Evolutionary conservation across 2,113 vertebrate species (phyloP).

Genomic region (Neolamprologus toae): DNA sequence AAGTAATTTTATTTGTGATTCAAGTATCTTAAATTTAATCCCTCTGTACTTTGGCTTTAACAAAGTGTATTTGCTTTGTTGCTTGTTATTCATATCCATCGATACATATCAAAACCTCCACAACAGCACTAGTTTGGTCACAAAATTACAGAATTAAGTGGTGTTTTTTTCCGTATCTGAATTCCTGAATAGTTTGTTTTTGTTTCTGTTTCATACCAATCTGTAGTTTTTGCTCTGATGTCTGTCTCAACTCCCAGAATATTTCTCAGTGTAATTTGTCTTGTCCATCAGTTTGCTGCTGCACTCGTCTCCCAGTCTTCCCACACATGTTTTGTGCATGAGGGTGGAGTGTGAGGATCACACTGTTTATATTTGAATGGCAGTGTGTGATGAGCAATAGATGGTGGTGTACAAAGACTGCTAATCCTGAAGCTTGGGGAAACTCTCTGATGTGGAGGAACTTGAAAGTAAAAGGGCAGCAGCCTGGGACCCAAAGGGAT

Average conservation of each 20-base stretch:
- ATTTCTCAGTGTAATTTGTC: constrained; percentile 41
- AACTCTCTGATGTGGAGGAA: constrained; percentile 66
- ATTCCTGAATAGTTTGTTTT: constrained; percentile 10
- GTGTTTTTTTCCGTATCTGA: neutral
- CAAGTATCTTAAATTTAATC: neutral
- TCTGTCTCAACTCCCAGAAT: constrained; percentile 22
- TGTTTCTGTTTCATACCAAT: neutral
- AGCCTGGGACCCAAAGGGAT: constrained; percentile 56
- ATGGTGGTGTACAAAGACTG: constrained; percentile 65
- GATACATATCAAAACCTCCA: neutral
- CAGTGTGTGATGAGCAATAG: constrained; percentile 67
- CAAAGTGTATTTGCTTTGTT: neutral
- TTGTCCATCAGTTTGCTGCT: constrained; percentile 7
- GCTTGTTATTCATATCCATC: neutral
- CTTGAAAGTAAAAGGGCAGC: constrained; percentile 67
- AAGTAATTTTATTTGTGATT: neutral
- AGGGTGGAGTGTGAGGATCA: constrained; percentile 59
- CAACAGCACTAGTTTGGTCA: neutral
- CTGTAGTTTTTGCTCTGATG: constrained; percentile 50
- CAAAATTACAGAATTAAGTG: neutral
- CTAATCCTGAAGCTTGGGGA: constrained; percentile 50
- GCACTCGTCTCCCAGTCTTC: constrained; percentile 35
- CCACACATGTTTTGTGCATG: constrained; percentile 51
- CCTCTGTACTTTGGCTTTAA: neutral
- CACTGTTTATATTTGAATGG: constrained; percentile 69